Evolutionary conservation across 1,140 invertebrate species (phyloP).

Genomic region (Cotesia chilonis): DNA sequence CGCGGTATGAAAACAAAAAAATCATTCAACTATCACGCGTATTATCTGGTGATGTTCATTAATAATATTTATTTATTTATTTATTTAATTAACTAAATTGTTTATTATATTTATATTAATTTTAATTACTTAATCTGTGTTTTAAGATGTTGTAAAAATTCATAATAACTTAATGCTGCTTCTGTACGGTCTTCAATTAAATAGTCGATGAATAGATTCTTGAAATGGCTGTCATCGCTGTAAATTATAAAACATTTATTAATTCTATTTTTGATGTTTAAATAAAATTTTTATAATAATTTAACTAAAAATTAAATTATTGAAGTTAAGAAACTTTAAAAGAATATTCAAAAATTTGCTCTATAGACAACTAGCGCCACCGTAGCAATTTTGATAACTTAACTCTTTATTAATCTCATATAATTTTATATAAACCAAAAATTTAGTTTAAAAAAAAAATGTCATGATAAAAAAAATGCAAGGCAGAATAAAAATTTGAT

Average conservation of each 20-base stretch:
- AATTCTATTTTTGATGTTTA: too few relatives aligned
- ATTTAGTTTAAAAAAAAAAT: too few relatives aligned
- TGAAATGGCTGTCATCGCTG: slow-evolving; percentile 89
- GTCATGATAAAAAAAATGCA: too few relatives aligned
- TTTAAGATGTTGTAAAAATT: slow-evolving; percentile 97
- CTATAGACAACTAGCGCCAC: too few relatives aligned
- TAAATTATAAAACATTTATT: slow-evolving; percentile 39
- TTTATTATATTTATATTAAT: slow-evolving; percentile 38
- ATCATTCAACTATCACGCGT: not conserved
- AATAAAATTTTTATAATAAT: too few relatives aligned
- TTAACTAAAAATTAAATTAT: too few relatives aligned
- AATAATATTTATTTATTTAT: slow-evolving; percentile 18
- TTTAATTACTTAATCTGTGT: slow-evolving; percentile 82
- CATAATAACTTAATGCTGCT: slow-evolving; percentile 93
- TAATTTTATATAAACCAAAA: too few relatives aligned
- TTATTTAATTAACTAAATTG: slow-evolving; percentile 19
- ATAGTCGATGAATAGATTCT: slow-evolving; percentile 84
- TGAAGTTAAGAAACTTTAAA: too few relatives aligned
- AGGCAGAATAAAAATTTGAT: too few relatives aligned
- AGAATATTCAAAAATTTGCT: too few relatives aligned
- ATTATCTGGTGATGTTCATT: not conserved
- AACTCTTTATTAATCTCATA: too few relatives aligned
- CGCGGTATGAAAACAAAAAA: not conserved
- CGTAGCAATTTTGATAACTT: too few relatives aligned
- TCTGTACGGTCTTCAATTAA: slow-evolving; percentile 95